Percentiles rank a stretch among this genome's conserved stretches.
phyloP scores from a whole-genome alignment of 1,140 invertebrate species.

The Nebria ingens region DNA sequence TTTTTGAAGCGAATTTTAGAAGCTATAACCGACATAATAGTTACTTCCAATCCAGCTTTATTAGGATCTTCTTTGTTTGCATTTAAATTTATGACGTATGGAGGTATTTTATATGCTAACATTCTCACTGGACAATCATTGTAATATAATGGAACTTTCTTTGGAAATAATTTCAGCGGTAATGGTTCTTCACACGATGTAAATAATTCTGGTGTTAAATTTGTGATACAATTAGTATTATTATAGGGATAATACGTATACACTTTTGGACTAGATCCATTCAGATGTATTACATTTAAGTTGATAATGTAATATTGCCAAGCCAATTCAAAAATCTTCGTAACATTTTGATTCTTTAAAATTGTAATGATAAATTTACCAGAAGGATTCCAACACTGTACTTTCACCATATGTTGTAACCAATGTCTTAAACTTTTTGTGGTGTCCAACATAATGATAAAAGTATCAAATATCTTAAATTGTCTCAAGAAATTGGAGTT shows the following conservation, averaged over 20 bases:
- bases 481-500: too few species aligned
- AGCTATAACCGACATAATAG: conserved; percentile 9
- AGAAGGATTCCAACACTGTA: background rate
- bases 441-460: too few species aligned
- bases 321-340: background rate
- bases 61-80: background rate
- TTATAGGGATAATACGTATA: background rate
- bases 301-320: background rate
- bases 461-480: too few species aligned
- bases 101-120: conserved; percentile 5
- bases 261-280: background rate
- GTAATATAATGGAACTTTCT: background rate
- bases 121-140: conserved; percentile 8
- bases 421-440: too few species aligned
- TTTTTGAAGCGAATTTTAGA: conserved; percentile 11
- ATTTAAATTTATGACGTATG: conserved; percentile 14
- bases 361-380: background rate
- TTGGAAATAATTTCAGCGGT: background rate
- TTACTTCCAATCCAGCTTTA: conserved; percentile 13
- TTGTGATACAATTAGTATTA: background rate
- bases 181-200: background rate
- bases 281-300: background rate
- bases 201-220: background rate
- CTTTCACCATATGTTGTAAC: too few species aligned
- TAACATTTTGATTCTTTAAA: background rate